Conservation (phyloP, 2,797 vertebrate genomes). For the Chaunax sp. region DNA sequence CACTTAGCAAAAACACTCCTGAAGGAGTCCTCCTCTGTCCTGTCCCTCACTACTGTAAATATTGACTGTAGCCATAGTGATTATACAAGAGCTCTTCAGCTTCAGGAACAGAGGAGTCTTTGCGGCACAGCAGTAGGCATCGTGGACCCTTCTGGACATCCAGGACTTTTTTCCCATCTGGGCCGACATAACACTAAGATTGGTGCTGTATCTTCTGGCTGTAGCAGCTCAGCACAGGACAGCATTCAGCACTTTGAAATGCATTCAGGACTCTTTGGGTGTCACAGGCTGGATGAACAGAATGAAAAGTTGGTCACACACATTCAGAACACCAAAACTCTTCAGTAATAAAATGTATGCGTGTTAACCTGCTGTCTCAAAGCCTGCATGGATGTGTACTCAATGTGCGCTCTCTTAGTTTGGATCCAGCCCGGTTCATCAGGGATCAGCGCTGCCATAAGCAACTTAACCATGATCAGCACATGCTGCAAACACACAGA, state of each 20-base stretch:
- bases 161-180: neutral
- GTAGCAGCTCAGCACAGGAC: conserved; percentile 8
- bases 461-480: conserved; percentile 81
- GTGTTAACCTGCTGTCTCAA: conserved; percentile 77
- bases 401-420: conserved; percentile 80
- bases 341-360: too few relatives aligned
- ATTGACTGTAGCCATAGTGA: neutral
- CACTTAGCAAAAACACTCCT: neutral
- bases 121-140: conserved; percentile 7
- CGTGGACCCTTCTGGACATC: neutral
- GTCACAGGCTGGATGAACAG: conserved; percentile 50
- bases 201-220: conserved; percentile 2
- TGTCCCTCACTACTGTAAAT: neutral
- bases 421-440: conserved; percentile 85
- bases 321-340: neutral
- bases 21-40: neutral
- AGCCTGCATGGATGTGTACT: conserved; percentile 83
- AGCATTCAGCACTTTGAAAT: conserved; percentile 25
- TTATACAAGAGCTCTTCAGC: conserved; percentile 2
- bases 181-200: conserved; percentile 25
- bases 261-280: conserved; percentile 37
- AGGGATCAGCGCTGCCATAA: conserved; percentile 82
- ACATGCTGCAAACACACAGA: conserved; percentile 74
- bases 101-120: neutral
- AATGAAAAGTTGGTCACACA: neutral